Percentiles rank a stretch among this genome's conserved stretches.
Evolutionary conservation across 2,888 invertebrate genomes (phyloP).

Genomic region (Plemyria rubiginata): DNA sequence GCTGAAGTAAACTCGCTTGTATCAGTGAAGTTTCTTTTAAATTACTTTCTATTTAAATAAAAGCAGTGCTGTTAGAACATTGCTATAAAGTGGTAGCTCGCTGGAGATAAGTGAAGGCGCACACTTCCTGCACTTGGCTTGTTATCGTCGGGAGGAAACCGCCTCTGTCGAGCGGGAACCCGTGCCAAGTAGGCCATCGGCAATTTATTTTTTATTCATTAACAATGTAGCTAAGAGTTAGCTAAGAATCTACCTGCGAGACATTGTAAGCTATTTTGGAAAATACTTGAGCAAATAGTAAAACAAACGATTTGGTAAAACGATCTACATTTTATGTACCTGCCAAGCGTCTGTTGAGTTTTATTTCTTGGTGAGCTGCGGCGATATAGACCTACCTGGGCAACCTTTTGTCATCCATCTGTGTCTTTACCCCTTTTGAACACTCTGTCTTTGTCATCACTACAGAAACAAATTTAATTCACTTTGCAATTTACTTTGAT

Average conservation of each 20-base stretch:
- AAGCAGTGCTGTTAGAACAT: neutral
- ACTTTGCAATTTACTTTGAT: too few species aligned
- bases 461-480: too few species aligned
- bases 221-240: slow-evolving; percentile 8
- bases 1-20: neutral
- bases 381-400: too few species aligned
- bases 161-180: slow-evolving; percentile 22
- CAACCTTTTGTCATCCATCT: too few species aligned
- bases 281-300: slow-evolving; percentile 11
- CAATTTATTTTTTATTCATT: slow-evolving; percentile 32
- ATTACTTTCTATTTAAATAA: neutral
- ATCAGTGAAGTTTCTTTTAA: neutral
- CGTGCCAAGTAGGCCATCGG: slow-evolving; percentile 33
- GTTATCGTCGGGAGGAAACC: slow-evolving; percentile 21
- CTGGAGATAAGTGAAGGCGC: slow-evolving; percentile 1
- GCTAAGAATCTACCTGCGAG: neutral
- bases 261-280: slow-evolving; percentile 9
- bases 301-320: neutral
- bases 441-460: too few species aligned
- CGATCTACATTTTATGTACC: too few species aligned
- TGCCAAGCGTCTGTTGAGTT: too few species aligned
- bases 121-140: slow-evolving; percentile 20
- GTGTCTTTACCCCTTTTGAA: too few species aligned
- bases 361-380: too few species aligned
- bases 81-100: neutral